Conservation (phyloP, 2,888 invertebrate species). For the Coronaproctus castanopsis region DNA sequence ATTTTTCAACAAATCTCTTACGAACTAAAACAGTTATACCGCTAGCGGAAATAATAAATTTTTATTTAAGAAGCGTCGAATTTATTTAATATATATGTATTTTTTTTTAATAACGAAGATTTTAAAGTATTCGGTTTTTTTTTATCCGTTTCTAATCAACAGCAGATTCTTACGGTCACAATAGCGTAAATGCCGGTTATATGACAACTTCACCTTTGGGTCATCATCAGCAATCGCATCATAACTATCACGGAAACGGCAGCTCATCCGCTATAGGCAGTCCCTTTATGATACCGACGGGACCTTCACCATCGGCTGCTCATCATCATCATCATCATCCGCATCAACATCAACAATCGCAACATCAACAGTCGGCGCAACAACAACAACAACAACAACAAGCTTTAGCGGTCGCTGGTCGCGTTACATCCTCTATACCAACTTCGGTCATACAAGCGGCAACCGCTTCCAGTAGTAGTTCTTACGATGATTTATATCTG, state of each 20-base stretch:
- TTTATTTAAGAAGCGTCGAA: neutral
- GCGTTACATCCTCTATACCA: constrained; percentile 34
- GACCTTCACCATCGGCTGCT: constrained; percentile 5
- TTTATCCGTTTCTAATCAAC: constrained; percentile 9
- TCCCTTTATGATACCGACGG: constrained; percentile 14
- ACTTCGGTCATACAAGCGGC: constrained; percentile 35
- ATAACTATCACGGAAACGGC: constrained; percentile 10
- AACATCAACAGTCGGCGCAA: constrained; percentile 27
- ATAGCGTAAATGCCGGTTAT: constrained; percentile 5
- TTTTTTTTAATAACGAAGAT: neutral
- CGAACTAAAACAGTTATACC: too few relatives aligned
- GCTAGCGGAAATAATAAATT: too few relatives aligned
- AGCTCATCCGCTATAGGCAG: constrained; percentile 7
- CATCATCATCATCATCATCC: constrained; percentile 29
- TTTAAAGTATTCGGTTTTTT: neutral
- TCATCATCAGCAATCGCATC: constrained; percentile 7
- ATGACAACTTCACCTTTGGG: constrained; percentile 16
- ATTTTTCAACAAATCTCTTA: too few relatives aligned
- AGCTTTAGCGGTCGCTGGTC: constrained; percentile 22
- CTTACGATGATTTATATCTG: constrained; percentile 72
- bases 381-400: constrained; percentile 29
- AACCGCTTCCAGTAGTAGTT: constrained; percentile 41
- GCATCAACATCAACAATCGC: constrained; percentile 22
- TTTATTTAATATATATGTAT: neutral
- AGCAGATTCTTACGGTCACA: constrained; percentile 13